Evolutionary conservation across 2,888 invertebrate species (phyloP).

Genomic region (Lithophane ornitopus): DNA sequence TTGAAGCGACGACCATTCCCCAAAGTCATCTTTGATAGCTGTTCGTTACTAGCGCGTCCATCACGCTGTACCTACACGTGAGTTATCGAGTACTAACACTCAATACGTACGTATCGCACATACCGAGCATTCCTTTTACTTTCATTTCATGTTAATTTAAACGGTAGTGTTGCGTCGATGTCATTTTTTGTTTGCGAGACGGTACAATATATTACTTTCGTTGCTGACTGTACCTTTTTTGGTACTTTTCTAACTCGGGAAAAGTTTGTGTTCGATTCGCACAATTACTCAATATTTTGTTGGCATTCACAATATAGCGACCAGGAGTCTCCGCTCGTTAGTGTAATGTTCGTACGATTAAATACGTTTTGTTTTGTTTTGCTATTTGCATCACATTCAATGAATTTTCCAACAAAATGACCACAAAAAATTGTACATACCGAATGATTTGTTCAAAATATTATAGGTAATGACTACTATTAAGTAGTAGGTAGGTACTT

Average conservation of each 20-base stretch:
- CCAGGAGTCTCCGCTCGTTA: not conserved
- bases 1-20: conserved; percentile 14
- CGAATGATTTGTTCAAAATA: not conserved
- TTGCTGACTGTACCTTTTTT: not conserved
- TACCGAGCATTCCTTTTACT: conserved; percentile 40
- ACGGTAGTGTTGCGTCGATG: conserved; percentile 3
- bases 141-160: conserved; percentile 24
- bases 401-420: not conserved
- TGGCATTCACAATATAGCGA: not conserved
- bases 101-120: not conserved
- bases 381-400: conserved; percentile 5
- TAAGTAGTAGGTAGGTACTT: not conserved
- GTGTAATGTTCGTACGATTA: not conserved
- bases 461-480: not conserved
- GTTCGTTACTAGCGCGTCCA: not conserved
- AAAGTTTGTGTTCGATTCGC: not conserved
- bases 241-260: not conserved
- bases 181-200: not conserved
- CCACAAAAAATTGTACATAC: not conserved
- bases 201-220: not conserved
- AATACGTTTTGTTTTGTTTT: conserved; percentile 11
- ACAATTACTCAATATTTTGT: not conserved
- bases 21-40: not conserved
- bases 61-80: not conserved
- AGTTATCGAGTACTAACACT: not conserved